Evolutionary conservation across 2,888 invertebrate genomes (phyloP), one percentile per base, ranked within the genome.

Genomic region (Aphodius granarius): DNA sequence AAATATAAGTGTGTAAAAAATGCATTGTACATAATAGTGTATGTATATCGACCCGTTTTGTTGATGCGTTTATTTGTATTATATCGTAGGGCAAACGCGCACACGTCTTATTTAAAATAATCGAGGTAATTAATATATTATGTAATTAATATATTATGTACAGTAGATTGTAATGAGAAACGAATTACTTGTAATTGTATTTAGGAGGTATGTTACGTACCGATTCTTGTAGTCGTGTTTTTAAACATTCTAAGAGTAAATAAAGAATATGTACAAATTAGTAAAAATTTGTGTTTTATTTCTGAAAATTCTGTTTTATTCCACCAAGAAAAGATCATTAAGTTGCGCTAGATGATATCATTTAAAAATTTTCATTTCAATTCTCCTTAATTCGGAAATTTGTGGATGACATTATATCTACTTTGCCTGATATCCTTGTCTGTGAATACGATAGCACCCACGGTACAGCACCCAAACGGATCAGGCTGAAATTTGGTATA

Each of bases 131-230:
- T 72, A 75, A 79, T 76, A 43, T 43, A 43, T 43, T 43, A 43
- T 80, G 80, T 80, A 80, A n/a, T n/a, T n/a, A 75, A 79, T 76
- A 43, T 43, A 43, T 43, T 43, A 43, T 80, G 80, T 80, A 80
- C 78, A 79, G 78, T 80, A 80, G 79, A 63, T 74, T 78, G 76
- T 75, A 73, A 78, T 76, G 72, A 68, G 5, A n/a, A 19, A 68
- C 68, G 68, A 68, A 68, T n/a, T 77, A 77, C 70, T 75, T 77
- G 66, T 77, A 74, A 77, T 65, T 63, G 68, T 68, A 68, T 22
- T 17, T 71, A 76, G 74, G 73, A 23, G 70, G 71, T 71, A 73
- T n/a, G 68, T 20, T 20, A 68, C 68, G 22, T 20, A 20, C 68
- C n/a, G 20, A 68, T 20, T 68, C 20, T 66, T 72, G 74, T 76